A percentile compares a stretch with the other conserved stretches of the same genome.
Conservation (phyloP, 2,888 invertebrate genomes). For the Drosophila gaucha region DNA sequence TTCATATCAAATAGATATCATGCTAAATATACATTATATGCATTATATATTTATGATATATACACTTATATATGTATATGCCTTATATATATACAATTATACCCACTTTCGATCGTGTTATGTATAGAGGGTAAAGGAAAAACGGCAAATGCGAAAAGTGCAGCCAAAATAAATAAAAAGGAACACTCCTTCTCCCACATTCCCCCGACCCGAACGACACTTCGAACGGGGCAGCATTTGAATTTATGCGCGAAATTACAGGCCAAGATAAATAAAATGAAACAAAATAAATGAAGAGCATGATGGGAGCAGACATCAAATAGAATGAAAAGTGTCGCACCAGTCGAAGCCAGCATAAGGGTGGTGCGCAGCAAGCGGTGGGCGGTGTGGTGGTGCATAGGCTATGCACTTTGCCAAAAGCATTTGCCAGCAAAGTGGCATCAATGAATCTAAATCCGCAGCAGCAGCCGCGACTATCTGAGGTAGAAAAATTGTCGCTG, state of each 20-base stretch:
- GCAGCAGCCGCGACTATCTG: slow-evolving; percentile 15
- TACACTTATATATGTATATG: too few relatives aligned
- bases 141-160: slow-evolving; percentile 37
- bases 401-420: slow-evolving; percentile 69
- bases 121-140: slow-evolving; percentile 9
- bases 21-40: too few relatives aligned
- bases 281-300: slow-evolving; percentile 54
- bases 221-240: slow-evolving; percentile 45
- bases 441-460: slow-evolving; percentile 70
- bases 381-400: slow-evolving; percentile 20
- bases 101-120: neutral
- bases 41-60: too few relatives aligned
- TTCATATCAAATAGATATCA: too few relatives aligned
- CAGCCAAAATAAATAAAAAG: slow-evolving; percentile 63
- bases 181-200: neutral
- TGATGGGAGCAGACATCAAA: slow-evolving; percentile 69
- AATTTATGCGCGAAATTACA: slow-evolving; percentile 76
- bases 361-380: neutral
- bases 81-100: neutral
- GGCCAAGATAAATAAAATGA: slow-evolving; percentile 64
- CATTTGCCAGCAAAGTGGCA: slow-evolving; percentile 76
- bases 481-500: slow-evolving; percentile 70
- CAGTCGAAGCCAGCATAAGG: slow-evolving; percentile 3
- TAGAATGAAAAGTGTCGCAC: slow-evolving; percentile 61
- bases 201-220: slow-evolving; percentile 35